Evolutionary conservation across 1,140 invertebrate species (phyloP).

Genomic region (Drosophila willistoni): DNA sequence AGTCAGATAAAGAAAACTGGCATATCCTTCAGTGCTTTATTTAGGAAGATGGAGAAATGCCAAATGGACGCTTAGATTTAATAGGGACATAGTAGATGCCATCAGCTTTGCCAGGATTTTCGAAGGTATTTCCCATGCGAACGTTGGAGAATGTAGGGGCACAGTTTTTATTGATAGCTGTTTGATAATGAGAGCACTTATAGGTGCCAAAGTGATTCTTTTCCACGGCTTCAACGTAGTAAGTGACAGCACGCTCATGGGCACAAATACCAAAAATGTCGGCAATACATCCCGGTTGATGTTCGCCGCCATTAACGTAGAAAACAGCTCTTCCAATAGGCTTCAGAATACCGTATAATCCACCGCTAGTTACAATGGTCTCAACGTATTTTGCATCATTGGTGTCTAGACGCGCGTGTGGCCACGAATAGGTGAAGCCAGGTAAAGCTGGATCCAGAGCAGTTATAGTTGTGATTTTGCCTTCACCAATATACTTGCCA

Average conservation of each 20-base stretch:
- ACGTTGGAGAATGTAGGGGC: slow-evolving; percentile 53
- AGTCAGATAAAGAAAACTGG: too few relatives aligned
- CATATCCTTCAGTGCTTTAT: too few relatives aligned
- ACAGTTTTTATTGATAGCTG: slow-evolving; percentile 59
- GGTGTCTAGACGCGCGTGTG: slow-evolving; percentile 81
- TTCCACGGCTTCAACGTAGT: slow-evolving; percentile 84
- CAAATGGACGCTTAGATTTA: slow-evolving; percentile 11
- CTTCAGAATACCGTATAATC: slow-evolving; percentile 60
- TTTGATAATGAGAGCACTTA: slow-evolving; percentile 58
- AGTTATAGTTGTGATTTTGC: slow-evolving; percentile 64
- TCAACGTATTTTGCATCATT: slow-evolving; percentile 72
- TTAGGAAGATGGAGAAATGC: too few relatives aligned
- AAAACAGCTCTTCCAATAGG: slow-evolving; percentile 84
- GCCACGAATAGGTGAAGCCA: slow-evolving; percentile 59
- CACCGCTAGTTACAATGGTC: slow-evolving; percentile 85
- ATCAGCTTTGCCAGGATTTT: slow-evolving; percentile 75
- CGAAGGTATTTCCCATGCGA: slow-evolving; percentile 78
- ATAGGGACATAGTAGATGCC: slow-evolving; percentile 69
- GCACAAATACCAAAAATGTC: slow-evolving; percentile 81
- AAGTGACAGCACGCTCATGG: slow-evolving; percentile 84
- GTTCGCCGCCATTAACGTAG: slow-evolving; percentile 84
- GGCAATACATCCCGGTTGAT: slow-evolving; percentile 85
- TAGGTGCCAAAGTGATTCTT: slow-evolving; percentile 53
- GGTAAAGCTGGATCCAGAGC: slow-evolving; percentile 84
- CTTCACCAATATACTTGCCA: slow-evolving; percentile 75